phyloP scores from a whole-genome alignment of 2,113 vertebrate species.

The Macrotis lagotis region DNA sequence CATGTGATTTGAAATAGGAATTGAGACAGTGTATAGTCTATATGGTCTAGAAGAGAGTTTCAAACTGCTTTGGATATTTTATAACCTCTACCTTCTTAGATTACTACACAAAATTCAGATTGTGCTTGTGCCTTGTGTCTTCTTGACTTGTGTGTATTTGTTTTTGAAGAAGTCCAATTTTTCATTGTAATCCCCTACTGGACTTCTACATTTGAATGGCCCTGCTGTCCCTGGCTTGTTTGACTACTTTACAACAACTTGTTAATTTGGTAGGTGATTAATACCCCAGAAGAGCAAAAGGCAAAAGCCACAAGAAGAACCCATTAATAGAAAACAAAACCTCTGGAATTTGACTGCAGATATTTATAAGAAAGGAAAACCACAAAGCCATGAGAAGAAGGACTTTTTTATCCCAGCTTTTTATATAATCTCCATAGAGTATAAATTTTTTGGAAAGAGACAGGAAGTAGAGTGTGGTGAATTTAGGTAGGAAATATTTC shows the following conservation, averaged over 20 bases:
- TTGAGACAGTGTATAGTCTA: not conserved
- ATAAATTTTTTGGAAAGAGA: not conserved
- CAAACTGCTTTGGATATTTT: not conserved
- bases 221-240: not conserved
- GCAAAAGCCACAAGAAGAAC: not conserved
- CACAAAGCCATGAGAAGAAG: not conserved
- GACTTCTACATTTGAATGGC: not conserved
- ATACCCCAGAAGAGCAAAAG: not conserved
- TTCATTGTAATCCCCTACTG: not conserved
- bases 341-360: not conserved
- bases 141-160: not conserved
- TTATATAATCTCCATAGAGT: not conserved
- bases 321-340: not conserved
- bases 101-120: not conserved
- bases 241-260: not conserved
- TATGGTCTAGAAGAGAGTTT: not conserved
- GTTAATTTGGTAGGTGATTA: not conserved
- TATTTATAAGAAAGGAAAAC: not conserved
- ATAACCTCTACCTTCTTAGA: not conserved
- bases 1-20: not conserved
- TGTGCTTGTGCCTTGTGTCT: slow-evolving; percentile 16
- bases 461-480: not conserved
- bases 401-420: not conserved
- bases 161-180: not conserved
- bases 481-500: not conserved